Conservation (phyloP, 1,140 invertebrate species). For the Musca vetustissima region DNA sequence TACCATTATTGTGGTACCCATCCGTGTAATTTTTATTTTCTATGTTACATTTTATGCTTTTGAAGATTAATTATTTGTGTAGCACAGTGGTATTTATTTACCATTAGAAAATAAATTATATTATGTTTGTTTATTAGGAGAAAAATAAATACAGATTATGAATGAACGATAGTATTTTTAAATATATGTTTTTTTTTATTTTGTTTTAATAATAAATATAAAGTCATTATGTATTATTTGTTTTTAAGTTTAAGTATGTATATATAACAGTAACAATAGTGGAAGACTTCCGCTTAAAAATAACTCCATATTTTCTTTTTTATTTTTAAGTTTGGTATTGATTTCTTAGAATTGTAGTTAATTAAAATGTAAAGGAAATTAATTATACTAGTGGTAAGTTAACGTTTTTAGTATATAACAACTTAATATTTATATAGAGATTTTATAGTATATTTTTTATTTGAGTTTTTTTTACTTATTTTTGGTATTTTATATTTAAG, state of each 20-base stretch:
- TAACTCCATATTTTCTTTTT: conserved; percentile 1
- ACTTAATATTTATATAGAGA: too few species aligned
- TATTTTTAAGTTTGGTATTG: not conserved
- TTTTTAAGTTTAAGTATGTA: conserved; percentile 13
- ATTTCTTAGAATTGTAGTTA: too few species aligned
- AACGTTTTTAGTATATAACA: too few species aligned
- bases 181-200: not conserved
- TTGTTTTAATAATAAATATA: not conserved
- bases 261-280: conserved; percentile 22
- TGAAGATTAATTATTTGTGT: too few species aligned
- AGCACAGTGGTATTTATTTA: too few species aligned
- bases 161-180: not conserved
- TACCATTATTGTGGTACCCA: too few species aligned
- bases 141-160: not conserved
- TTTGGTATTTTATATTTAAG: not conserved
- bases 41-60: too few species aligned
- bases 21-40: too few species aligned
- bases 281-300: conserved; percentile 23
- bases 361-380: too few species aligned
- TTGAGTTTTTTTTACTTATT: conserved; percentile 5
- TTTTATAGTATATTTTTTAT: conserved; percentile 1
- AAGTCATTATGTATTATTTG: not conserved
- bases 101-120: too few species aligned
- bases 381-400: too few species aligned
- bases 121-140: too few species aligned